A percentile compares a stretch with the other conserved stretches of the same genome.
Evolutionary conservation across 2,888 invertebrate genomes (phyloP).

Genomic region (Molorchus minor): DNA sequence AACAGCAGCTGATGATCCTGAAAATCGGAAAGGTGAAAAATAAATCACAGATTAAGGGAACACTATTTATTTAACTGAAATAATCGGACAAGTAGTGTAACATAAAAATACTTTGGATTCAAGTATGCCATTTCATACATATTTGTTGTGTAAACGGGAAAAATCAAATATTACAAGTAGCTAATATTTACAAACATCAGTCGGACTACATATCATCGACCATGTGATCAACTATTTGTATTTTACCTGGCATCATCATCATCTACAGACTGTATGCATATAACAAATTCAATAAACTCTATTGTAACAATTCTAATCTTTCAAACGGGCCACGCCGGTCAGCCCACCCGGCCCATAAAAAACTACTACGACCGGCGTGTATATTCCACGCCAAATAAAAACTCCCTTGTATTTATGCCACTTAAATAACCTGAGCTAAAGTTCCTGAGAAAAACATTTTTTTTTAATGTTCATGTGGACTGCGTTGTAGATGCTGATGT

Average conservation of each 20-base stretch:
- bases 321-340: constrained; percentile 22
- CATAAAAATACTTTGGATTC: constrained; percentile 53
- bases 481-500: constrained; percentile 50
- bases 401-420: constrained; percentile 19
- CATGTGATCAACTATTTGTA: constrained; percentile 40
- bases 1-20: not conserved
- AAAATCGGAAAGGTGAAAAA: not conserved
- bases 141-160: constrained; percentile 34
- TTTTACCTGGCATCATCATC: constrained; percentile 44
- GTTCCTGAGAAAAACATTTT: constrained; percentile 61
- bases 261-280: constrained; percentile 45
- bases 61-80: constrained; percentile 65
- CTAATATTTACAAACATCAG: constrained; percentile 22
- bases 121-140: constrained; percentile 57
- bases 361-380: constrained; percentile 1
- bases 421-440: constrained; percentile 59
- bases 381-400: constrained; percentile 22
- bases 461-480: constrained; percentile 19
- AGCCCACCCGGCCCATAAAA: constrained; percentile 15
- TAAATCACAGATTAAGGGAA: constrained; percentile 57
- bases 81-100: constrained; percentile 58
- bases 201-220: constrained; percentile 26
- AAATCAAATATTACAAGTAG: constrained; percentile 27
- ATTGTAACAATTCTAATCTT: constrained; percentile 33
- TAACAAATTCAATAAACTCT: constrained; percentile 43